These are phyloP conservation scores for Myotis daubentonii DNA, from an alignment of 2,797 vertebrate species.

Conservation along the genomic window DNA sequence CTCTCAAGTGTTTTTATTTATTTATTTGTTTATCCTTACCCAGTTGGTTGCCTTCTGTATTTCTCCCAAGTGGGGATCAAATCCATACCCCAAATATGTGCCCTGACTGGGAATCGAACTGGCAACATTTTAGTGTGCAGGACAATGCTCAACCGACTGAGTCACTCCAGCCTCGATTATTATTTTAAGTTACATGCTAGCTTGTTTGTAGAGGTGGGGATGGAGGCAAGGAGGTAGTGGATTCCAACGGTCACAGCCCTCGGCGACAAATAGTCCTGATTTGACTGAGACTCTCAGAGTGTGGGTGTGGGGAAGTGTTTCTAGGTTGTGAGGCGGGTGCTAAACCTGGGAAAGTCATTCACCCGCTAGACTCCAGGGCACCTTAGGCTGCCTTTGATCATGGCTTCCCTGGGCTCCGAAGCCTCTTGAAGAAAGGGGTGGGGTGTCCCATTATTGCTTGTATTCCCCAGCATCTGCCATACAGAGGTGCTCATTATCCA, in stretches of 20 bases:
- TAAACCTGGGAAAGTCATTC: not conserved
- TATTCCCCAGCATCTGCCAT: not conserved
- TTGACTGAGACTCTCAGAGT: not conserved
- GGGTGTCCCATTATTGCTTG: not conserved
- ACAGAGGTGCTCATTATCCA: not conserved
- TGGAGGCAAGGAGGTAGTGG: not conserved
- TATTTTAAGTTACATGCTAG: not conserved
- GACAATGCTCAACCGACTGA: not conserved
- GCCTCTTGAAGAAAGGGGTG: not conserved
- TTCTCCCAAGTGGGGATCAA: not conserved
- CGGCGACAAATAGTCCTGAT: not conserved
- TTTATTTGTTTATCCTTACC: not conserved
- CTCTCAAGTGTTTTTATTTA: not conserved
- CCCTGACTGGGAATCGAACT: not conserved
- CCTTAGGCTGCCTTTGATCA: not conserved
- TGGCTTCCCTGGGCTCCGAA: not conserved
- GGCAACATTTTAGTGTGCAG: not conserved
- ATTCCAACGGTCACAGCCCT: not conserved
- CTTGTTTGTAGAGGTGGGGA: not conserved
- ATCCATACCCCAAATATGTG: not conserved
- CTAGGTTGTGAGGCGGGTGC: not conserved
- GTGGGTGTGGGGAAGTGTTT: not conserved
- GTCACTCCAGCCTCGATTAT: not conserved
- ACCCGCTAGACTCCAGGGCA: not conserved
- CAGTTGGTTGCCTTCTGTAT: not conserved